Conservation (phyloP, 2,888 invertebrate species). For the Aphodius granarius region DNA sequence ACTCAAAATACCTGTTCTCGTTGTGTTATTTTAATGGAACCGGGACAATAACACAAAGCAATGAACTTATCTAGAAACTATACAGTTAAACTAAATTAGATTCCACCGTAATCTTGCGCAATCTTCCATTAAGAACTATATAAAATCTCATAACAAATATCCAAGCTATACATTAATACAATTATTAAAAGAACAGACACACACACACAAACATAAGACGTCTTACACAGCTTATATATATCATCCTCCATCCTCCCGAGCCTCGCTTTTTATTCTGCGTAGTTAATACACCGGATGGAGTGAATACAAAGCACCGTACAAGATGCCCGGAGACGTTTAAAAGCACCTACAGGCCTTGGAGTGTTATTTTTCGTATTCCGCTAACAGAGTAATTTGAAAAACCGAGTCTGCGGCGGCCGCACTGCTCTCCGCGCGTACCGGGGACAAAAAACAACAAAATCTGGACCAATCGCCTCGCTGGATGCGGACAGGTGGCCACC, state of each 20-base stretch:
- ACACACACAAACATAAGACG: not conserved
- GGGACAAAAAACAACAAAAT: slow-evolving; percentile 47
- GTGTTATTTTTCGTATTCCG: slow-evolving; percentile 27
- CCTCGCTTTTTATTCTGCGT: not conserved
- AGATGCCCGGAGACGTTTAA: not conserved
- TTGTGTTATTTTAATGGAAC: not conserved
- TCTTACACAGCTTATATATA: not conserved
- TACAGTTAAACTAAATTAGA: not conserved
- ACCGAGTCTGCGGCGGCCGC: slow-evolving; percentile 23
- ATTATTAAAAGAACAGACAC: not conserved
- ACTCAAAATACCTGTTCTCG: not conserved
- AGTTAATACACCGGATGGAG: not conserved
- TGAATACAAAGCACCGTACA: not conserved
- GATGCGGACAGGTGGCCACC: slow-evolving; percentile 52
- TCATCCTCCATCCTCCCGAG: not conserved
- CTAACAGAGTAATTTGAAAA: slow-evolving; percentile 28
- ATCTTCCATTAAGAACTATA: not conserved
- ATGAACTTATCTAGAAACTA: not conserved
- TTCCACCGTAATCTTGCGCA: not conserved
- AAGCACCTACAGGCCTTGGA: slow-evolving; percentile 14
- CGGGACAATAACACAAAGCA: not conserved
- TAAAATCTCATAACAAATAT: not conserved
- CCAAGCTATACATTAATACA: not conserved
- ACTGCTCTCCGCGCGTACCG: not conserved
- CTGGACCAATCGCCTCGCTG: slow-evolving; percentile 50